A percentile compares a stretch with the other conserved stretches of the same genome.
These are phyloP conservation scores for Monoplex corrugatus DNA, from an alignment of 2,888 invertebrate genomes.

Conservation along the genomic window DNA sequence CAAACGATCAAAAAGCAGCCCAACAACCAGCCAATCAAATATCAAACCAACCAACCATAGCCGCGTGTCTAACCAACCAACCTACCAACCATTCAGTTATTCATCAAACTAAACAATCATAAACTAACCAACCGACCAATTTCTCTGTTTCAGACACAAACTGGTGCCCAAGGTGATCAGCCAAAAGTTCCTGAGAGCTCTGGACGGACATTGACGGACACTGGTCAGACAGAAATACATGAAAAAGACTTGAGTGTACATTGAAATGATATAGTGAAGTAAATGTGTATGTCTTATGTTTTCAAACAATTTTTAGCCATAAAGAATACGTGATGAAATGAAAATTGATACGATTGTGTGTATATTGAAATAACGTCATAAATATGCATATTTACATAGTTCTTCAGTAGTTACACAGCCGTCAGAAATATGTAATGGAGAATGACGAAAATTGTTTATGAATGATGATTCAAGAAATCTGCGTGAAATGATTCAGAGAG, in stretches of 20 bases:
- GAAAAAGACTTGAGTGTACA: background rate
- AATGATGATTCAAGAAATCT: too few relatives aligned
- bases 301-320: background rate
- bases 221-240: background rate
- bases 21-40: too few relatives aligned
- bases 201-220: conserved; percentile 79
- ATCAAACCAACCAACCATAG: too few relatives aligned
- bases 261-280: too few relatives aligned
- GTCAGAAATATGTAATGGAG: too few relatives aligned
- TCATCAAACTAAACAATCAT: background rate
- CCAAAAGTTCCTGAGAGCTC: conserved; percentile 83
- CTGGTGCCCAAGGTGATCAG: conserved; percentile 83
- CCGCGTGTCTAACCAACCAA: background rate
- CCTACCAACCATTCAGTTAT: background rate
- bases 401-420: too few relatives aligned
- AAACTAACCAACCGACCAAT: background rate
- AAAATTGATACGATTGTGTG: background rate
- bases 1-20: too few relatives aligned
- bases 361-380: background rate
- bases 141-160: conserved; percentile 82
- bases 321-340: background rate
- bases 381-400: too few relatives aligned
- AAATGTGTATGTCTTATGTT: too few relatives aligned
- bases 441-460: too few relatives aligned
- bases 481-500: too few relatives aligned